Evolutionary conservation across 2,113 vertebrate genomes (phyloP).

Genomic region (Lagopus leucura): DNA sequence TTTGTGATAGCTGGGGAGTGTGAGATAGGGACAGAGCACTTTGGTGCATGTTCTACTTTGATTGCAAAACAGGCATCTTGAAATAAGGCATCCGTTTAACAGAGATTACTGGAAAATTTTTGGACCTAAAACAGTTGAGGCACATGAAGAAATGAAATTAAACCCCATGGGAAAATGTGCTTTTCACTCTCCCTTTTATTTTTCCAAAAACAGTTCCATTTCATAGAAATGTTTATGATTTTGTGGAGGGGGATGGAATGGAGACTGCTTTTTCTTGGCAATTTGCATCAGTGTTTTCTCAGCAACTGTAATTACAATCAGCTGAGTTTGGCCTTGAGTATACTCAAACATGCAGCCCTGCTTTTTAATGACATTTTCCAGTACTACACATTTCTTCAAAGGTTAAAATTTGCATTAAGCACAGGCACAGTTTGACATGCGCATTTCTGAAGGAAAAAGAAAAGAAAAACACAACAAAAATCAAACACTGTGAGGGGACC

Average conservation of each 20-base stretch:
- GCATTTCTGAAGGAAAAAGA: neutral
- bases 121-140: slow-evolving; percentile 7
- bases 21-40: neutral
- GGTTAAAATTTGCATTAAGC: neutral
- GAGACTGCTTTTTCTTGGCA: slow-evolving; percentile 37
- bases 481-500: neutral
- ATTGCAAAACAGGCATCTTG: slow-evolving; percentile 54
- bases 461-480: neutral
- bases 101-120: slow-evolving; percentile 28
- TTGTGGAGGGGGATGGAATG: slow-evolving; percentile 7
- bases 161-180: slow-evolving; percentile 37
- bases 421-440: neutral
- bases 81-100: slow-evolving; percentile 1
- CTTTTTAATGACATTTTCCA: neutral
- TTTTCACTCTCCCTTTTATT: slow-evolving; percentile 28
- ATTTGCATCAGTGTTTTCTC: slow-evolving; percentile 25
- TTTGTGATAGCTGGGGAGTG: neutral
- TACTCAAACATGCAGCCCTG: neutral
- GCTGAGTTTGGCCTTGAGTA: slow-evolving; percentile 34
- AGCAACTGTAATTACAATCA: slow-evolving; percentile 54
- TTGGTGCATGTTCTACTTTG: neutral
- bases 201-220: slow-evolving; percentile 22
- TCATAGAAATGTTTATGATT: slow-evolving; percentile 55
- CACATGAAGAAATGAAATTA: slow-evolving; percentile 31
- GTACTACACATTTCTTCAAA: neutral